These are phyloP conservation scores for Catalaphyllia jardinei DNA, from an alignment of 64 coral and sea anemone species.

Conservation along the genomic window DNA sequence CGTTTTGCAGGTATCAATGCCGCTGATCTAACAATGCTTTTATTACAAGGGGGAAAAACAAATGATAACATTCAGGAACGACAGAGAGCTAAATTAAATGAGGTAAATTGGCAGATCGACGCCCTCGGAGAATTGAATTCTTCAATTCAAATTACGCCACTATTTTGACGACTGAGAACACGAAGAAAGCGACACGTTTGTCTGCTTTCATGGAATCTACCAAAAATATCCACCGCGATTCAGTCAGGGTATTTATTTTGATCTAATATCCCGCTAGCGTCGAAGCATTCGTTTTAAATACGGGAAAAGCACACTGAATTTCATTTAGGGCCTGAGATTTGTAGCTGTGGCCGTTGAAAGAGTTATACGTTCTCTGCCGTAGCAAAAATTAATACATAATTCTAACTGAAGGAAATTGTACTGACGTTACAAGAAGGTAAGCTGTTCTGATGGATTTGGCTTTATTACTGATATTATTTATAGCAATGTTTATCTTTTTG, in stretches of 20 bases:
- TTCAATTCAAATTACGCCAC: neutral
- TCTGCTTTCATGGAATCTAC: neutral
- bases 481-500: no score
- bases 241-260: neutral
- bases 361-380: no score
- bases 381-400: no score
- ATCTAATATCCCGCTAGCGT: neutral
- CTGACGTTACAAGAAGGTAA: no score
- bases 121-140: neutral
- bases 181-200: neutral
- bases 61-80: neutral
- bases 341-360: no score
- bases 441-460: no score
- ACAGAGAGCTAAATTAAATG: neutral
- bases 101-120: neutral
- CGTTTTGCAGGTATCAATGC: constrained; percentile 1
- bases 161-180: neutral
- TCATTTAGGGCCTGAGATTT: no score
- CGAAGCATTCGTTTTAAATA: no score
- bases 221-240: neutral
- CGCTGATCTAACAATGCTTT: neutral
- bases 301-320: no score
- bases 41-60: neutral
- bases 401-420: no score
- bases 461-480: no score